Evolutionary conservation across 2,797 vertebrate species (phyloP), one percentile per base, ranked within the genome.

Genomic region (Threskiornis aethiopicus): DNA sequence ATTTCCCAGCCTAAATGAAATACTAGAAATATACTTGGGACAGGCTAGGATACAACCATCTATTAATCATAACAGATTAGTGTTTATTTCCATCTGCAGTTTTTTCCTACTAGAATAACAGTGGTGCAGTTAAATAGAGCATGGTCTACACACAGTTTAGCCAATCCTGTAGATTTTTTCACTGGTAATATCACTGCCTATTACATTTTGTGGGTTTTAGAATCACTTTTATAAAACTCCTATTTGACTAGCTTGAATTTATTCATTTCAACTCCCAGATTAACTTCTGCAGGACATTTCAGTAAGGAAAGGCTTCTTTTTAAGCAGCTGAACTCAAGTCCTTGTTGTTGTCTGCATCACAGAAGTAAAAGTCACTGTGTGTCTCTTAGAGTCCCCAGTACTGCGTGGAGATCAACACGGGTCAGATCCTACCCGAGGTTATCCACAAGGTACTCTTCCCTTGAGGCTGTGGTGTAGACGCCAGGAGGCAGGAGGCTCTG

Each of bases 401-500:
- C 26, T 31, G 20, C 5, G 1, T 21, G 51, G 10, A 86, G 24
- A 73, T 19, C 51, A 64, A 11, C 3, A 26, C 0, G 0, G 22
- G 29, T 18, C 0, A 0, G 37, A 54, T 41, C 39, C 61, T 54
- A 42, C 9, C 26, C 37, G 52, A 57, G n/a, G n/a, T 66, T 35
- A 47, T 28, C 75, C 37, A 28, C 17, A 81, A 44, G 20, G 11
- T 49, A 14, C 49, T 31, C 31, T 39, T n/a, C 12, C 42, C 57
- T 35, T 22, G 44, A 41, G 81, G 33, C 52, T 78, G 26, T 24
- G 49, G 4, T 49, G 44, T 25, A 46, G 28, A 52, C 49, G 20
- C 26, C 76, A 41, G 52, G 24, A 82, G 29, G 37, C 58, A 52
- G 39, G n/a, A 85, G n/a, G 21, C 13, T 80, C 52, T 46, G 39